These are phyloP conservation scores for Cyclina sinensis DNA, from an alignment of 1,140 invertebrate genomes.

Conservation along the genomic window DNA sequence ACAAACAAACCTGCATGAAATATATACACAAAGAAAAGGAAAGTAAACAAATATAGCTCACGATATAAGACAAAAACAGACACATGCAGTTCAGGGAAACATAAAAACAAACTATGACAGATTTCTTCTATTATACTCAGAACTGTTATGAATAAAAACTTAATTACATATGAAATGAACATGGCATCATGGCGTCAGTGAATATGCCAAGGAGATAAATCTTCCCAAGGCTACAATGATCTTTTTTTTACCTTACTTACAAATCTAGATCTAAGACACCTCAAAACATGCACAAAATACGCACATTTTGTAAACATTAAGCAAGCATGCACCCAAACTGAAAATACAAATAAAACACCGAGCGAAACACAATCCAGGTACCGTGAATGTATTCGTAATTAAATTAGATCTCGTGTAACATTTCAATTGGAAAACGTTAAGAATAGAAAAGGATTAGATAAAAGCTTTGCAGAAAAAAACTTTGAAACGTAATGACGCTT, in stretches of 20 bases:
- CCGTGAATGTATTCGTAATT: background rate
- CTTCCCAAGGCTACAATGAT: background rate
- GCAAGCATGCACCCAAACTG: background rate
- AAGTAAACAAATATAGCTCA: too few relatives aligned
- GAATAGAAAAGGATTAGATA: background rate
- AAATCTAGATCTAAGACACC: background rate
- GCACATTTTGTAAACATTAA: background rate
- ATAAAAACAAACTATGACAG: background rate
- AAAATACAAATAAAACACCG: background rate
- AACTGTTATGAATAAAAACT: background rate
- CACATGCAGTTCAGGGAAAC: background rate
- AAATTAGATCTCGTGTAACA: background rate
- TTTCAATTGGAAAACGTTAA: background rate
- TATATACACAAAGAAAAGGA: too few relatives aligned
- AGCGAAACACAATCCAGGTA: background rate
- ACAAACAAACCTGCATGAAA: too few relatives aligned
- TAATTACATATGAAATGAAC: constrained; percentile 9
- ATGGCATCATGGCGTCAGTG: background rate
- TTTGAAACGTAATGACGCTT: background rate
- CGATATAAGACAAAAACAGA: background rate
- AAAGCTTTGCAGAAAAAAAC: background rate
- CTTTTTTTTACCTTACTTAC: background rate
- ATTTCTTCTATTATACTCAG: background rate
- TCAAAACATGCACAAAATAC: background rate
- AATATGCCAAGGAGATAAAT: background rate